Conservation (phyloP, 92 coral and sea anemone genomes). For the Porites cylindrica region DNA sequence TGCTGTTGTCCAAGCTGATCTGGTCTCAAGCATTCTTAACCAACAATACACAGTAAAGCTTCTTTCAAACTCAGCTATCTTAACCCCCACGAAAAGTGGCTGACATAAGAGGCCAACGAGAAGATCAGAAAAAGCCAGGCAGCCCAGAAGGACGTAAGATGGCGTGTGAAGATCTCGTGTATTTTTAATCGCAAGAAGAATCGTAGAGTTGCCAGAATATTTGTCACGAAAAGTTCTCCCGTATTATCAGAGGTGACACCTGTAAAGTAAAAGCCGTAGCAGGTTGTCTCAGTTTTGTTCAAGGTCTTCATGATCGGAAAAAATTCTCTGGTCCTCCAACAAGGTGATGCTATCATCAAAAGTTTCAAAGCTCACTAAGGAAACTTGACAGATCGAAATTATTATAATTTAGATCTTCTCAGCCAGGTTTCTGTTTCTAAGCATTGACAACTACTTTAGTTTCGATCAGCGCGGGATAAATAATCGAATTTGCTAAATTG, state of each 20-base stretch:
- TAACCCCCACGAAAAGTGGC: constrained; percentile 37
- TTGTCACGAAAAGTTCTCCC: background rate
- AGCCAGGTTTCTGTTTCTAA: too few species aligned
- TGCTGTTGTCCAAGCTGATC: constrained; percentile 29
- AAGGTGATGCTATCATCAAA: background rate
- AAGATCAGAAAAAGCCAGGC: constrained; percentile 47
- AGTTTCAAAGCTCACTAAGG: background rate
- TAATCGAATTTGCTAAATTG: too few species aligned
- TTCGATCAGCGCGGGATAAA: too few species aligned
- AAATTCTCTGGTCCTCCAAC: background rate
- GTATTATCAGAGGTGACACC: background rate
- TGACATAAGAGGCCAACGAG: constrained; percentile 44
- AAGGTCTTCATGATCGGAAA: background rate
- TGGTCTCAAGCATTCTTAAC: constrained; percentile 16
- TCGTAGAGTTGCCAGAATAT: constrained; percentile 3
- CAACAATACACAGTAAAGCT: constrained; percentile 8
- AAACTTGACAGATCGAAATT: background rate
- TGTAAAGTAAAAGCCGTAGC: background rate
- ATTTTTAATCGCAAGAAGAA: constrained; percentile 21
- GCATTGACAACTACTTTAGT: too few species aligned
- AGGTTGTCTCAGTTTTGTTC: constrained; percentile 4
- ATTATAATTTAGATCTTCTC: background rate
- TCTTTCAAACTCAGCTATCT: constrained; percentile 25
- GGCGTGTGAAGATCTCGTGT: too few species aligned
- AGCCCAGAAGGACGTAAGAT: constrained; percentile 32